Percentiles rank a stretch among this genome's conserved stretches.
These are phyloP conservation scores for Charadrius vociferus DNA, from an alignment of 2,113 vertebrate species.

Conservation along the genomic window DNA sequence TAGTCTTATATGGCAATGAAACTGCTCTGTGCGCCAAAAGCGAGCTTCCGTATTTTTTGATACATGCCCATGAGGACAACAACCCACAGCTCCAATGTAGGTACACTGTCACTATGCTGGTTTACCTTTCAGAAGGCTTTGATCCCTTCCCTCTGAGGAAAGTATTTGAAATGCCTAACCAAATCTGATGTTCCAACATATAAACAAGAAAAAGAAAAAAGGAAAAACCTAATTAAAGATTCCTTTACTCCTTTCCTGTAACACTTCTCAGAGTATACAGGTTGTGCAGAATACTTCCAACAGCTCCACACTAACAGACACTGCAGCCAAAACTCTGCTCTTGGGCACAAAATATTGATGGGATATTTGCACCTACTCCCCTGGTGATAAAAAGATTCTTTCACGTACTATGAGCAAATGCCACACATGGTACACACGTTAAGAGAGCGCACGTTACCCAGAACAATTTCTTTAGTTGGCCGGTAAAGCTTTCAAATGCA, in stretches of 20 bases:
- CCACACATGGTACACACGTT: accelerated
- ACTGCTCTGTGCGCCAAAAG: not conserved
- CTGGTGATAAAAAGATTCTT: not conserved
- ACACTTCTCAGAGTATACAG: not conserved
- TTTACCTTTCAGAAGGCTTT: not conserved
- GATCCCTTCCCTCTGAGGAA: not conserved
- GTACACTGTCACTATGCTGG: no score
- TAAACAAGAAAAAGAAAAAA: not conserved
- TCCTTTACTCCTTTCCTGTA: not conserved
- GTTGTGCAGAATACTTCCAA: not conserved
- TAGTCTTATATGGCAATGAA: not conserved
- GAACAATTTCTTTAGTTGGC: slow-evolving; percentile 75
- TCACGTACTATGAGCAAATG: not conserved
- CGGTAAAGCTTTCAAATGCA: slow-evolving; percentile 79
- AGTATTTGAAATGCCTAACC: not conserved
- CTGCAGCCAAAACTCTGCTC: not conserved
- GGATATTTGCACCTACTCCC: not conserved
- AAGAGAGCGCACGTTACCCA: slow-evolving; percentile 63
- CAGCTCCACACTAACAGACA: not conserved
- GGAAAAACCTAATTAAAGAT: not conserved
- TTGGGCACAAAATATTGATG: not conserved
- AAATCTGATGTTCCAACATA: not conserved
- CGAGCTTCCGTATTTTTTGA: not conserved
- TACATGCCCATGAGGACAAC: not conserved
- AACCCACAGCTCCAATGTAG: not conserved